phyloP scores from a whole-genome alignment of 2,888 invertebrate species.

The Coelinius sp. region DNA sequence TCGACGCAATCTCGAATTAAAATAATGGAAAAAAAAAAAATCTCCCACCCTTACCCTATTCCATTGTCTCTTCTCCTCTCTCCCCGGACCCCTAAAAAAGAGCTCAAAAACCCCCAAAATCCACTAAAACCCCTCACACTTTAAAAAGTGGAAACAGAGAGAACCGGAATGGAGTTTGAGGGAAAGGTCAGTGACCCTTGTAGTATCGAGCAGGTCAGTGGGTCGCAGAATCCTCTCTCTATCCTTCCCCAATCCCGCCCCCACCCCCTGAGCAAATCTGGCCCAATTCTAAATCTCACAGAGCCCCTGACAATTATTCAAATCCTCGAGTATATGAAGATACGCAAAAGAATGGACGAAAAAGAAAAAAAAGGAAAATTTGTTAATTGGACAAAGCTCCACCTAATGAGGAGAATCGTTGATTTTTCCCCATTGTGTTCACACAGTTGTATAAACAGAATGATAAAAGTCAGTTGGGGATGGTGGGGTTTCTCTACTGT shows the following conservation, averaged over 20 bases:
- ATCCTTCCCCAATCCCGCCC: conserved; percentile 55
- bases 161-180: conserved; percentile 58
- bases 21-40: conserved; percentile 21
- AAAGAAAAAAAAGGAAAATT: not conserved
- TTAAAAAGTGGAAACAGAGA: conserved; percentile 21
- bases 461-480: conserved; percentile 65
- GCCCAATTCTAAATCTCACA: conserved; percentile 64
- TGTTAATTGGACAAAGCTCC: not conserved
- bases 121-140: not conserved
- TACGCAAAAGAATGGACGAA: not conserved
- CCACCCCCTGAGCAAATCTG: conserved; percentile 63
- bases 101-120: not conserved
- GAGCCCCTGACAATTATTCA: conserved; percentile 32
- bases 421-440: not conserved
- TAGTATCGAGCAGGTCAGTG: conserved; percentile 75
- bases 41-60: not conserved
- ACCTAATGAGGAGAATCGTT: not conserved
- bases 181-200: conserved; percentile 68
- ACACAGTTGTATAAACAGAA: conserved; percentile 62
- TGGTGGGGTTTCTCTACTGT: conserved; percentile 31
- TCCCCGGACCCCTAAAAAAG: not conserved
- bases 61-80: not conserved
- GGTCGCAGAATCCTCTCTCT: conserved; percentile 74
- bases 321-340: too few species aligned
- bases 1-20: conserved; percentile 56